Conservation (phyloP, 2,797 vertebrate species). For the Onychomys leucogaster region DNA sequence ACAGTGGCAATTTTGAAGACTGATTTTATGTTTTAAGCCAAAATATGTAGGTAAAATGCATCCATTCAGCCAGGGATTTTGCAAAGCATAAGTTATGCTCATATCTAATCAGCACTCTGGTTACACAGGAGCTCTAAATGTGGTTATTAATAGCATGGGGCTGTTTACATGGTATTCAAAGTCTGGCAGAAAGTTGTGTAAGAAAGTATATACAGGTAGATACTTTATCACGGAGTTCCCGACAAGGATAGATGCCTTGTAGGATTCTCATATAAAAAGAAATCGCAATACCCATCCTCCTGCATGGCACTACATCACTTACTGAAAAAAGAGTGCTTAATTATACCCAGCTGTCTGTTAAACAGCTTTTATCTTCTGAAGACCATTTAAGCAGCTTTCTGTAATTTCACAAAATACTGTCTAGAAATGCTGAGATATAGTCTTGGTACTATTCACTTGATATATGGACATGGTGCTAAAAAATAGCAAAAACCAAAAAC, state of each 20-base stretch:
- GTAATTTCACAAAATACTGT: conserved; percentile 70
- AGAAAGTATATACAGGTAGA: neutral
- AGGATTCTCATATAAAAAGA: conserved; percentile 57
- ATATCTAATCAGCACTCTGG: neutral
- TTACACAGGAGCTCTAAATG: conserved; percentile 26
- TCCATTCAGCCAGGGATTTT: neutral
- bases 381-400: conserved; percentile 79
- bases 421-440: conserved; percentile 79
- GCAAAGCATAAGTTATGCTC: neutral
- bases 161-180: conserved; percentile 53
- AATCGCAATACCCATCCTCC: neutral
- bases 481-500: conserved; percentile 61
- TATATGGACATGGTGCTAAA: conserved; percentile 82
- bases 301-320: conserved; percentile 58
- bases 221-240: conserved; percentile 36
- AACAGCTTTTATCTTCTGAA: conserved; percentile 77
- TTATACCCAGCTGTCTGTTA: conserved; percentile 72
- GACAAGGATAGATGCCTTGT: conserved; percentile 55
- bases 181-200: conserved; percentile 59
- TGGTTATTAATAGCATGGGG: conserved; percentile 40
- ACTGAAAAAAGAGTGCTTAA: conserved; percentile 72
- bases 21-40: neutral
- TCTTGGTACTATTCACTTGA: conserved; percentile 82
- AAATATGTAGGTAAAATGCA: conserved; percentile 6
- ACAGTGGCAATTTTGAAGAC: neutral